Percentiles rank a stretch among this genome's conserved stretches.
phyloP scores from a whole-genome alignment of 2,888 invertebrate genomes.

The Copidosoma aretas region DNA sequence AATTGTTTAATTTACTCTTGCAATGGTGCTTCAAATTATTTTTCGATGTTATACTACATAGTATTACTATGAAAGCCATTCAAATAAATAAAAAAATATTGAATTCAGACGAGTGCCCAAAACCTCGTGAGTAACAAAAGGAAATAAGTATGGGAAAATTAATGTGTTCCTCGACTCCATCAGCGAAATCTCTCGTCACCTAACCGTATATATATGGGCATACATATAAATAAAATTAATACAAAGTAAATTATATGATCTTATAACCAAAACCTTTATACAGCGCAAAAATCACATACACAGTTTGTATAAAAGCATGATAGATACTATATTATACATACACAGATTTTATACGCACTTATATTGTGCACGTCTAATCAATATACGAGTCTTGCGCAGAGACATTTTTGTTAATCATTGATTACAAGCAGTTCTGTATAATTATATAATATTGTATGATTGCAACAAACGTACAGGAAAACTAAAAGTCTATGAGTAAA shows the following conservation, averaged over 20 bases:
- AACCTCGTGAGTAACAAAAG: neutral
- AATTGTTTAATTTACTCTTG: neutral
- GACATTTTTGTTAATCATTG: constrained; percentile 10
- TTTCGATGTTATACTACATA: constrained; percentile 15
- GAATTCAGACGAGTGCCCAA: constrained; percentile 7
- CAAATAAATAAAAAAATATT: neutral
- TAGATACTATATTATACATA: neutral
- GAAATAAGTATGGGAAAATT: constrained; percentile 12
- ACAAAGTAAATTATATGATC: constrained; percentile 18
- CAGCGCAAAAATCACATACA: constrained; percentile 12
- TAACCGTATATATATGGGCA: too few relatives aligned
- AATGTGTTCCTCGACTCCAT: constrained; percentile 25
- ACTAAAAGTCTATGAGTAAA: constrained; percentile 21
- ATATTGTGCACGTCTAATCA: constrained; percentile 20
- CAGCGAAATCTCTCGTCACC: constrained; percentile 10
- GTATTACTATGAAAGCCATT: constrained; percentile 2
- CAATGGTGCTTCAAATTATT: constrained; percentile 11
- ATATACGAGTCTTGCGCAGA: constrained; percentile 1
- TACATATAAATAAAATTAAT: constrained; percentile 2
- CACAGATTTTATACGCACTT: constrained; percentile 19
- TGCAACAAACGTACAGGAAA: constrained; percentile 3
- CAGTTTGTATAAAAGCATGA: neutral
- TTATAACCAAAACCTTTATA: constrained; percentile 26
- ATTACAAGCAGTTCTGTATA: constrained; percentile 18
- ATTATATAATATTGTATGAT: constrained; percentile 22